phyloP scores from a whole-genome alignment of 2,113 vertebrate species.

The Antigone vipio region DNA sequence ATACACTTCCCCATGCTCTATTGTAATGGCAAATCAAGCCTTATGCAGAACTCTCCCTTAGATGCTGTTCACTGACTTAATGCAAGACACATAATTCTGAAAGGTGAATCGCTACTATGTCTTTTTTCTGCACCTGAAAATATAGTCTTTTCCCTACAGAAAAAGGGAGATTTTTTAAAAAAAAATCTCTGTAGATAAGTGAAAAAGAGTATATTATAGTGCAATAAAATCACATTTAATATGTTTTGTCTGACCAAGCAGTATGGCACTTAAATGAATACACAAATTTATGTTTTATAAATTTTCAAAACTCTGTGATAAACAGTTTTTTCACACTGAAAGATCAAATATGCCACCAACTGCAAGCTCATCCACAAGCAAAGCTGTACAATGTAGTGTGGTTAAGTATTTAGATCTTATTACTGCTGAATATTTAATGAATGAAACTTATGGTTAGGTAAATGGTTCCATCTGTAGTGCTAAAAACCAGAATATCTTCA shows the following conservation, averaged over 20 bases:
- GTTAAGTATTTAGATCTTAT: slow-evolving; percentile 66
- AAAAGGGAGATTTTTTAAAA: not conserved
- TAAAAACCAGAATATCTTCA: slow-evolving; percentile 54
- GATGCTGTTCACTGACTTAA: not conserved
- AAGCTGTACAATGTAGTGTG: slow-evolving; percentile 33
- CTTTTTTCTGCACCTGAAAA: not conserved
- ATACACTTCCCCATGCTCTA: not conserved
- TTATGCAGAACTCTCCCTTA: not conserved
- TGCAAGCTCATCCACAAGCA: slow-evolving; percentile 35
- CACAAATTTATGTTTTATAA: slow-evolving; percentile 16
- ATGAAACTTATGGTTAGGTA: slow-evolving; percentile 63
- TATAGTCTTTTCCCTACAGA: not conserved
- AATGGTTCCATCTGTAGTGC: slow-evolving; percentile 51
- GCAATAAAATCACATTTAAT: not conserved
- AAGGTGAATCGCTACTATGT: not conserved
- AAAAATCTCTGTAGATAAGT: not conserved
- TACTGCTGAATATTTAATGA: slow-evolving; percentile 69
- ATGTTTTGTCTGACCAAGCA: not conserved
- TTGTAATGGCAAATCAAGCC: not conserved
- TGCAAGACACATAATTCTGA: not conserved
- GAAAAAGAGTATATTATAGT: not conserved
- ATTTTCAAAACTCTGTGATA: slow-evolving; percentile 43
- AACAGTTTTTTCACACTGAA: slow-evolving; percentile 18
- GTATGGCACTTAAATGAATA: slow-evolving; percentile 5
- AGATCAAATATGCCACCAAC: slow-evolving; percentile 33